Conservation (phyloP, 2,888 invertebrate genomes). For the Amiota minor region DNA sequence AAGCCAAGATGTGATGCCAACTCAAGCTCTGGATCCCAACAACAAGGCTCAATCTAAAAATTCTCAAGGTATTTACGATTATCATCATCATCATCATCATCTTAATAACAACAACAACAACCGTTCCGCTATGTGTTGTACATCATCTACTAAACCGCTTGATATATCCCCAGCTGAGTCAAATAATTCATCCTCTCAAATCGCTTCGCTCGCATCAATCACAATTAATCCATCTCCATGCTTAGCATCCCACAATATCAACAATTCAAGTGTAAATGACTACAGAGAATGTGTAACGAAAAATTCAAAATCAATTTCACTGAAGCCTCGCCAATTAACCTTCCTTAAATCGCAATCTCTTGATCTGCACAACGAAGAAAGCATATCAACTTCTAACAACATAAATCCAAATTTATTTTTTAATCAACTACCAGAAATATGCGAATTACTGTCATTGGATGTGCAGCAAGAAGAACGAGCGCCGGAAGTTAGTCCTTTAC, state of each 20-base stretch:
- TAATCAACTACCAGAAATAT: conserved; percentile 46
- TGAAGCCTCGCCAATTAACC: conserved; percentile 37
- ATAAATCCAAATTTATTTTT: conserved; percentile 33
- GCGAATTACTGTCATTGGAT: conserved; percentile 38
- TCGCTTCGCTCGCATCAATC: conserved; percentile 17
- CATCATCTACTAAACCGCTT: background rate
- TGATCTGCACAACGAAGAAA: conserved; percentile 42
- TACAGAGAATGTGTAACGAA: background rate
- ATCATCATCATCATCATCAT: background rate
- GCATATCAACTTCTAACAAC: conserved; percentile 25
- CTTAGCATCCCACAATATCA: background rate
- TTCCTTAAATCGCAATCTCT: conserved; percentile 50
- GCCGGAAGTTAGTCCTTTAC: background rate
- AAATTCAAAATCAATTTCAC: background rate
- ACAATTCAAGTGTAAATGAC: background rate
- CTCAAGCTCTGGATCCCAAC: too few species aligned
- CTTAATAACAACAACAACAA: background rate
- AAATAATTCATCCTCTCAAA: background rate
- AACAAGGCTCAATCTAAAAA: too few species aligned
- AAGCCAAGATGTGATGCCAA: background rate
- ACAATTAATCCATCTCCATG: conserved; percentile 5
- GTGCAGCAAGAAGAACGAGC: background rate
- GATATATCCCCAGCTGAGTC: background rate
- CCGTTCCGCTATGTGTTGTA: too few species aligned
- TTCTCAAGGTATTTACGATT: conserved; percentile 8